Evolutionary conservation across 37 sponge, comb jelly and placozoan species (phyloP).

Genomic region (Theonella swinhoei): DNA sequence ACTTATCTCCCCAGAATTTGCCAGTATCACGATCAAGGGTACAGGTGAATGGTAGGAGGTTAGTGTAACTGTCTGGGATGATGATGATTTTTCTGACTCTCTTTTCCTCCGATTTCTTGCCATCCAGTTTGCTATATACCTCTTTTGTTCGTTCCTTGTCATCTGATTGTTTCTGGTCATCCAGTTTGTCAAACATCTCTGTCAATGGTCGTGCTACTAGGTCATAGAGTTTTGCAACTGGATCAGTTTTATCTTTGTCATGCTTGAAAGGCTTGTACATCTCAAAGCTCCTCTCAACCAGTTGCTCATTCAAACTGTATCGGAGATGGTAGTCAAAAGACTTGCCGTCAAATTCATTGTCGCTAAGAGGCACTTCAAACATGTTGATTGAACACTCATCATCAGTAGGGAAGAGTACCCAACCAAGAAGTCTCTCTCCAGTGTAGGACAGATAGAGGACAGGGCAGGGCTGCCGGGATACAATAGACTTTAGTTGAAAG

Average conservation of each 20-base stretch:
- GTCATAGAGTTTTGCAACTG: conserved; percentile 55
- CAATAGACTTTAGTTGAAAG: conserved; percentile 18
- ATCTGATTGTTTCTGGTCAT: not conserved
- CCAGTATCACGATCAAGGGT: conserved; percentile 23
- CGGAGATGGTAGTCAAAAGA: conserved; percentile 63
- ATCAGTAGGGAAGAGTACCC: conserved; percentile 55
- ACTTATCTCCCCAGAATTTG: conserved; percentile 62
- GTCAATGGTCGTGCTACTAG: conserved; percentile 39
- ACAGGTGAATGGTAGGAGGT: conserved; percentile 59
- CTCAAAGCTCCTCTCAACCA: conserved; percentile 49
- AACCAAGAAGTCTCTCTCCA: conserved; percentile 53
- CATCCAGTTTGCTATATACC: too few relatives aligned
- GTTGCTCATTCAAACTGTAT: conserved; percentile 45
- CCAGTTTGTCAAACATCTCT: conserved; percentile 11
- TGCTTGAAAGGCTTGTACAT: conserved; percentile 22
- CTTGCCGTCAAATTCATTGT: conserved; percentile 62
- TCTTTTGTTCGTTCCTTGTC: not conserved
- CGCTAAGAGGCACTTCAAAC: conserved; percentile 52
- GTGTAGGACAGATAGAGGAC: conserved; percentile 69
- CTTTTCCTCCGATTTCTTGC: not conserved
- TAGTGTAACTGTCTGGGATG: conserved; percentile 67
- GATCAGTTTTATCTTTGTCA: conserved; percentile 24
- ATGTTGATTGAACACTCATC: conserved; percentile 3
- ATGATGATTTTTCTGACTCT: conserved; percentile 17
- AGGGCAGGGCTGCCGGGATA: conserved; percentile 9